Conservation (phyloP, 2,797 vertebrate species). For the Hypotaenidia philippensis region DNA sequence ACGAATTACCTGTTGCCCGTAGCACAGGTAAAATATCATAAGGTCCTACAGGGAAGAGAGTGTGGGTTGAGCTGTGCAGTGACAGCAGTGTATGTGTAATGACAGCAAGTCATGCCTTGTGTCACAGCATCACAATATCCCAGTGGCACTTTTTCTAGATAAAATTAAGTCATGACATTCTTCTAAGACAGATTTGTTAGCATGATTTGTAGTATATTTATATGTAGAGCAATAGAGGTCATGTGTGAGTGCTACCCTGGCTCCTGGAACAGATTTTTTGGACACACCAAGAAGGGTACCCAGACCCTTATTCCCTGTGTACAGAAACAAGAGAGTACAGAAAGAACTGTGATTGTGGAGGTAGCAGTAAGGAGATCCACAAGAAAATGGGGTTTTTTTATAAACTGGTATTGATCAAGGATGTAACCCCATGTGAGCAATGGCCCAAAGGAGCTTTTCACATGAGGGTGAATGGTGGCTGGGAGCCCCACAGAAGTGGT, state of each 20-base stretch:
- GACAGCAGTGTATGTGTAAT: background rate
- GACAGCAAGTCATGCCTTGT: background rate
- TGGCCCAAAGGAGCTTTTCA: background rate
- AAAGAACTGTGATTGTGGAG: background rate
- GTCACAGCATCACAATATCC: background rate
- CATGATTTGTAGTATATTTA: background rate
- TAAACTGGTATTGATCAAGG: background rate
- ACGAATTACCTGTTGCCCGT: background rate
- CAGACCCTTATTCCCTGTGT: background rate
- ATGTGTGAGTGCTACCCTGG: background rate
- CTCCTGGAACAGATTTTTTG: background rate
- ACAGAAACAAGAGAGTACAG: background rate
- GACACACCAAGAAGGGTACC: background rate
- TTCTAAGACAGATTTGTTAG: background rate
- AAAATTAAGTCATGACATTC: background rate
- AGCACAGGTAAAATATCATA: background rate
- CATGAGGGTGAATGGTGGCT: rapidly evolving
- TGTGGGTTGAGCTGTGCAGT: background rate
- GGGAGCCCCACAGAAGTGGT: background rate
- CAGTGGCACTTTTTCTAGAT: background rate
- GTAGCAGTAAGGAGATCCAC: background rate
- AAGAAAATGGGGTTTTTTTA: background rate
- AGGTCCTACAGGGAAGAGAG: background rate
- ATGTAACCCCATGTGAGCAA: background rate
- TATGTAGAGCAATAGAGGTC: background rate